Evolutionary conservation across 2,113 vertebrate genomes (phyloP).

Genomic region (Triplophysa tibetana): DNA sequence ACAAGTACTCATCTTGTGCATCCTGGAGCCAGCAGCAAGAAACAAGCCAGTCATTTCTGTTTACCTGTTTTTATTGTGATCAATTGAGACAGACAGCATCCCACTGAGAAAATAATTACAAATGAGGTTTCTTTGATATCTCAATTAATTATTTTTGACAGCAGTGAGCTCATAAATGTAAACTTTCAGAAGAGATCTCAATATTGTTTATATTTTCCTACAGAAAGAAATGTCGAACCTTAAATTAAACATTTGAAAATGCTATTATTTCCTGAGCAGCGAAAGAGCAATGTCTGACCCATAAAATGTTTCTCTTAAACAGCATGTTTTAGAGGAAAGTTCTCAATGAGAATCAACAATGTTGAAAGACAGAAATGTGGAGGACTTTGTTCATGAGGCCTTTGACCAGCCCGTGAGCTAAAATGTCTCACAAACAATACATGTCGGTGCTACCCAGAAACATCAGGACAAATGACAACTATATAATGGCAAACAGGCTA

Average conservation of each 20-base stretch:
- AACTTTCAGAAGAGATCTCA: too few species aligned
- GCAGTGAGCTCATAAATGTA: too few species aligned
- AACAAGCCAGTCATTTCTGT: not conserved
- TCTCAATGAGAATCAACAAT: not conserved
- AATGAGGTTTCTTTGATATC: too few species aligned
- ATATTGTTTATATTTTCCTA: too few species aligned
- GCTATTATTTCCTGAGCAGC: not conserved
- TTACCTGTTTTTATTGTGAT: not conserved
- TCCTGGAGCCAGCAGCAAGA: constrained; percentile 29
- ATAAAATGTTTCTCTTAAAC: too few species aligned
- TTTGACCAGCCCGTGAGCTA: constrained; percentile 12
- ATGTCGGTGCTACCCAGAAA: constrained; percentile 9
- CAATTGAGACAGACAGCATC: too few species aligned
- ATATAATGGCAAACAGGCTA: constrained; percentile 57
- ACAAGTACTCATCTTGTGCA: constrained; percentile 16
- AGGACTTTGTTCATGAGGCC: not conserved
- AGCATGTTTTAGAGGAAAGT: not conserved
- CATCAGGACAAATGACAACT: constrained; percentile 51
- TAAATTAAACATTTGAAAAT: not conserved
- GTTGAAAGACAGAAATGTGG: not conserved
- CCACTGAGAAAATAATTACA: too few species aligned
- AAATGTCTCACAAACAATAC: constrained; percentile 44
- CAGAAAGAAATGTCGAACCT: too few species aligned
- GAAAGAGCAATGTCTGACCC: too few species aligned
- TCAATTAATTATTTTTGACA: too few species aligned